phyloP scores from a whole-genome alignment of 2,797 vertebrate genomes.

The Rhabdomys pumilio region DNA sequence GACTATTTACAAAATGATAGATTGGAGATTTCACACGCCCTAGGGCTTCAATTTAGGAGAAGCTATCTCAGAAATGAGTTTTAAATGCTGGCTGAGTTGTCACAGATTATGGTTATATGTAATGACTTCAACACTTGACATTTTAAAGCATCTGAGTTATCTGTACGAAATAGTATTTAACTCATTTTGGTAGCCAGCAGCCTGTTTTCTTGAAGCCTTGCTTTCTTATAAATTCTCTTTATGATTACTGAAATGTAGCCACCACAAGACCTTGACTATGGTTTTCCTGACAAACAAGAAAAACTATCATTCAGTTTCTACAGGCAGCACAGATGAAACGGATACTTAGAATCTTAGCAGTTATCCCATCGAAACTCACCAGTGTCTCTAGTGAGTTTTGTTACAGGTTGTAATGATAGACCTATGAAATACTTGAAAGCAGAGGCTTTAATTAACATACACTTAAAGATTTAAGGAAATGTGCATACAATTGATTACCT shows the following conservation, averaged over 20 bases:
- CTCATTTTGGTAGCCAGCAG: slow-evolving; percentile 45
- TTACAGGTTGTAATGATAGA: background rate
- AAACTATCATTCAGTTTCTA: slow-evolving; percentile 40
- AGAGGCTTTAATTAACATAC: background rate
- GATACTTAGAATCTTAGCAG: slow-evolving; percentile 24
- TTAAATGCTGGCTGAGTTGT: slow-evolving; percentile 62
- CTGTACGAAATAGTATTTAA: background rate
- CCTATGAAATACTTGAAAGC: slow-evolving; percentile 31
- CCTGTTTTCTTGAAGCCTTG: slow-evolving; percentile 27
- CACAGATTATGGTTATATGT: slow-evolving; percentile 27
- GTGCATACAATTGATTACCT: slow-evolving; percentile 8
- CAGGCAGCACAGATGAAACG: slow-evolving; percentile 9
- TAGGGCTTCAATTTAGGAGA: slow-evolving; percentile 68
- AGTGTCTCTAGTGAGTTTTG: background rate
- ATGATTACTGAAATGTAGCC: background rate
- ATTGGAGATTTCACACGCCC: slow-evolving; percentile 62
- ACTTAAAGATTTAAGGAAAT: slow-evolving; percentile 19
- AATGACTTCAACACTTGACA: slow-evolving; percentile 47
- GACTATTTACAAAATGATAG: slow-evolving; percentile 67
- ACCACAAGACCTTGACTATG: slow-evolving; percentile 14
- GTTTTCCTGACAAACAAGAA: background rate
- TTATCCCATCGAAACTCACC: slow-evolving; percentile 54
- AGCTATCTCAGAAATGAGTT: slow-evolving; percentile 49
- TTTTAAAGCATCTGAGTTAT: slow-evolving; percentile 59
- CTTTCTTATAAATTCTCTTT: background rate